phyloP scores from a whole-genome alignment of 2,113 vertebrate species.

The Strigops habroptila region DNA sequence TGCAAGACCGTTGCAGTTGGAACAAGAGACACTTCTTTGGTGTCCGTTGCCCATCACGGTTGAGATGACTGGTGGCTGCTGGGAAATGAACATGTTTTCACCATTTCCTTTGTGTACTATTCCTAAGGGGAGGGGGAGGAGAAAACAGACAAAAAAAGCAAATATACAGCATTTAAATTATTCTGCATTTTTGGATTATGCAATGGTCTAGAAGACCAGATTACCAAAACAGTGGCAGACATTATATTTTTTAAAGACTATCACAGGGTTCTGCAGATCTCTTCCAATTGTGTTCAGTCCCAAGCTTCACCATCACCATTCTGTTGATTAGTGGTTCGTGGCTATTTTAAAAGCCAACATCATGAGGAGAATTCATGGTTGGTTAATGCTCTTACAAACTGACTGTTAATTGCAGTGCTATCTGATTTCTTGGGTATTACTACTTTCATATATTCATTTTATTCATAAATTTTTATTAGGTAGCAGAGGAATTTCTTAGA shows the following conservation, averaged over 20 bases:
- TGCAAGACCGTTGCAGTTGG: slow-evolving; percentile 87
- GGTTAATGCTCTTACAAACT: slow-evolving; percentile 60
- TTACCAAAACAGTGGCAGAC: background rate
- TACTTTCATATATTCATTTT: slow-evolving; percentile 68
- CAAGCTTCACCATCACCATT: background rate
- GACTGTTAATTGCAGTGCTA: slow-evolving; percentile 58
- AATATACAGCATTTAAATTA: background rate
- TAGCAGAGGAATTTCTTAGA: slow-evolving; percentile 49
- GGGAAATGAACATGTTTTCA: slow-evolving; percentile 95
- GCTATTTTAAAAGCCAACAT: slow-evolving; percentile 48
- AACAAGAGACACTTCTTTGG: slow-evolving; percentile 86
- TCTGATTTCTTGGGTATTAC: slow-evolving; percentile 59
- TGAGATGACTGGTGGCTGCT: slow-evolving; percentile 91
- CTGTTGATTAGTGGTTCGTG: background rate
- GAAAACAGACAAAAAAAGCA: background rate
- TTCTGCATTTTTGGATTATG: background rate
- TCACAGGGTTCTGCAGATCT: background rate
- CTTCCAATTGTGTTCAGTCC: background rate
- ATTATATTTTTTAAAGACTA: background rate
- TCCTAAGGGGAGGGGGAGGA: slow-evolving; percentile 67
- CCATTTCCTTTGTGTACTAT: slow-evolving; percentile 98
- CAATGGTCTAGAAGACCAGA: background rate
- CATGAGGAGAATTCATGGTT: slow-evolving; percentile 32
- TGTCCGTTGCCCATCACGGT: slow-evolving; percentile 96
- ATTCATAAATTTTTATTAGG: slow-evolving; percentile 68